Percentiles rank a stretch among this genome's conserved stretches.
phyloP scores from a whole-genome alignment of 37 sponge, comb jelly and placozoan genomes.

The Halisarca cf. caerulea region DNA sequence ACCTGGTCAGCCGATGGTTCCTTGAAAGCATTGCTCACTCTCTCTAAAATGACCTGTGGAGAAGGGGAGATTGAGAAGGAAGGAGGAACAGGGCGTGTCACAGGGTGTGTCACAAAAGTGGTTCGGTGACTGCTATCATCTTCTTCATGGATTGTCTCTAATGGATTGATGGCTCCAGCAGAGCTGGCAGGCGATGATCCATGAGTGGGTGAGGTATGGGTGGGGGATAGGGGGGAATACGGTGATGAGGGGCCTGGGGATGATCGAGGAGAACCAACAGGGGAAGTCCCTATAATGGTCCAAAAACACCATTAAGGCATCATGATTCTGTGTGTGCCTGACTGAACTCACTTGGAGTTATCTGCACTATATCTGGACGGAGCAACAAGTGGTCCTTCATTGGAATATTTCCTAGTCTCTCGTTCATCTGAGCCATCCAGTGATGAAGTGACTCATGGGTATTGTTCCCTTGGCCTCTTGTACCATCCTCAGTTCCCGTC shows the following conservation, averaged over 20 bases:
- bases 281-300: too few species aligned
- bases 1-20: too few species aligned
- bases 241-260: neutral
- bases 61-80: slow-evolving; percentile 8
- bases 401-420: neutral
- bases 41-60: neutral
- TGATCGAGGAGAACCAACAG: neutral
- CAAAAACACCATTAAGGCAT: too few species aligned
- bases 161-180: neutral
- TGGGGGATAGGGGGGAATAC: neutral
- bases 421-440: neutral
- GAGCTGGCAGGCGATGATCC: neutral
- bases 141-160: neutral
- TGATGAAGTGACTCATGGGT: neutral
- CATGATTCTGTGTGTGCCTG: too few species aligned
- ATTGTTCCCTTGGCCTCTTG: neutral
- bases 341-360: too few species aligned
- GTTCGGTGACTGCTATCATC: neutral
- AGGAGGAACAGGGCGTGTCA: neutral
- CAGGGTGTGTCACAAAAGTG: neutral
- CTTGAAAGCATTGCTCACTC: slow-evolving; percentile 5
- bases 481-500: too few species aligned
- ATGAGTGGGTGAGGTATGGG: neutral
- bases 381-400: too few species aligned
- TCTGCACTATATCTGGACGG: too few species aligned